A percentile compares a stretch with the other conserved stretches of the same genome.
Conservation (phyloP, 1,140 invertebrate genomes). For the Ceratosolen fusciceps region DNA sequence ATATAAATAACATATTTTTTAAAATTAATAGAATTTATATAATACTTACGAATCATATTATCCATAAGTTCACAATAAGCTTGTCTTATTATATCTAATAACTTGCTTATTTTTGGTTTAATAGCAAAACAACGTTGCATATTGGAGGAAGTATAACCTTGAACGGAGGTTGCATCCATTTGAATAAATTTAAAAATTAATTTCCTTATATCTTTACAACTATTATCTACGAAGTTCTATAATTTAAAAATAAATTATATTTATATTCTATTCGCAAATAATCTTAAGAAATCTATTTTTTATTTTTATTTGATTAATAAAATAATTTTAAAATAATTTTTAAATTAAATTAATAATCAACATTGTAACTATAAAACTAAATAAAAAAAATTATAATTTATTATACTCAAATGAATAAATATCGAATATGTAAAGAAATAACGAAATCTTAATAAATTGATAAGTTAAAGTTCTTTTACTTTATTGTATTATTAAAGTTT, state of each 20-base stretch:
- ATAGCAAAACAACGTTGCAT: constrained; percentile 89
- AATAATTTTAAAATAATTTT: not conserved
- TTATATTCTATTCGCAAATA: not conserved
- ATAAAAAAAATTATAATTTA: too few relatives aligned
- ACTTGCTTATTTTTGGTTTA: constrained; percentile 80
- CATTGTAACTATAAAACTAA: too few relatives aligned
- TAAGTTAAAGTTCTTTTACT: too few relatives aligned
- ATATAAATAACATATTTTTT: too few relatives aligned
- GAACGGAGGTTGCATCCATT: constrained; percentile 80
- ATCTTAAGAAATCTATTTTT: not conserved
- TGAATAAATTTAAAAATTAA: constrained; percentile 80
- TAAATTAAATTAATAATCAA: too few relatives aligned
- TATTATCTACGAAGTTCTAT: not conserved
- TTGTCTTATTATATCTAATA: constrained; percentile 84
- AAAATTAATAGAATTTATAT: too few relatives aligned
- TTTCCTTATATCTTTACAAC: constrained; percentile 67
- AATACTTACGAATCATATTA: constrained; percentile 74
- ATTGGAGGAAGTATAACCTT: constrained; percentile 77
- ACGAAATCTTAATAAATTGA: too few relatives aligned
- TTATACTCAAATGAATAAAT: too few relatives aligned
- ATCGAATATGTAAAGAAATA: too few relatives aligned
- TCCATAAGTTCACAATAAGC: constrained; percentile 84
- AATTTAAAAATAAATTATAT: not conserved
- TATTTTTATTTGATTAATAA: not conserved
- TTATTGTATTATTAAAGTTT: too few relatives aligned